Evolutionary conservation across 2,797 vertebrate genomes (phyloP).

Genomic region (Cyprinella venusta): DNA sequence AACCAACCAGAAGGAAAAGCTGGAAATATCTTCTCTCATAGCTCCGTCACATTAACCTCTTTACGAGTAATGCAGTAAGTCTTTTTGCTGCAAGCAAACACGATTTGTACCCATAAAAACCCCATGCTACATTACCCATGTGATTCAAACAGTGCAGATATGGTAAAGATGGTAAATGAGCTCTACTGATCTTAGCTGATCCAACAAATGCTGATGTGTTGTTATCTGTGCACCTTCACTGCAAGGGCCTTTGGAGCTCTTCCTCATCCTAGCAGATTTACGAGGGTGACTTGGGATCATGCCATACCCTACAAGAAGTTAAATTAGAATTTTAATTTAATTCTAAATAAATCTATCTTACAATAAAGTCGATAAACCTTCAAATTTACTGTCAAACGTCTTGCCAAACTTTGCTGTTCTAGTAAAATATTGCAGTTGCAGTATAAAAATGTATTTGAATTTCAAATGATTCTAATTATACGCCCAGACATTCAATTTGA

Average conservation of each 20-base stretch:
- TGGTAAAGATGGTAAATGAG: conserved; percentile 39
- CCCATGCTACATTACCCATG: conserved; percentile 41
- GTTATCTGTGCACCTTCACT: conserved; percentile 25
- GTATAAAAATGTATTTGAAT: neutral
- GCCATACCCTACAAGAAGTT: neutral
- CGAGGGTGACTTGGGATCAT: neutral
- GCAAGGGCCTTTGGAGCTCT: neutral
- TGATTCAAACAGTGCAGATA: conserved; percentile 27
- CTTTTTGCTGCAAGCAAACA: conserved; percentile 4
- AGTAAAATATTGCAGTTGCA: neutral
- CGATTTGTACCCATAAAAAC: conserved; percentile 28
- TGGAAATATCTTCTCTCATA: conserved; percentile 8
- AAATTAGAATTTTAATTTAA: neutral
- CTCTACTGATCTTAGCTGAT: conserved; percentile 7
- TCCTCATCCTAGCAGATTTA: neutral
- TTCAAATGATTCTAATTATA: neutral
- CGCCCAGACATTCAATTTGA: neutral
- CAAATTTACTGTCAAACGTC: neutral
- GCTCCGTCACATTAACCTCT: conserved; percentile 24
- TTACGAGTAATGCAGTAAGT: neutral
- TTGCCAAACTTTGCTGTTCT: neutral
- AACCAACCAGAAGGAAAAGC: neutral
- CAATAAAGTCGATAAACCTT: neutral
- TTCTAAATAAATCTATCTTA: neutral
- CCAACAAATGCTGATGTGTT: conserved; percentile 13